phyloP scores from a whole-genome alignment of 1,140 invertebrate species.

The Maniola jurtina region DNA sequence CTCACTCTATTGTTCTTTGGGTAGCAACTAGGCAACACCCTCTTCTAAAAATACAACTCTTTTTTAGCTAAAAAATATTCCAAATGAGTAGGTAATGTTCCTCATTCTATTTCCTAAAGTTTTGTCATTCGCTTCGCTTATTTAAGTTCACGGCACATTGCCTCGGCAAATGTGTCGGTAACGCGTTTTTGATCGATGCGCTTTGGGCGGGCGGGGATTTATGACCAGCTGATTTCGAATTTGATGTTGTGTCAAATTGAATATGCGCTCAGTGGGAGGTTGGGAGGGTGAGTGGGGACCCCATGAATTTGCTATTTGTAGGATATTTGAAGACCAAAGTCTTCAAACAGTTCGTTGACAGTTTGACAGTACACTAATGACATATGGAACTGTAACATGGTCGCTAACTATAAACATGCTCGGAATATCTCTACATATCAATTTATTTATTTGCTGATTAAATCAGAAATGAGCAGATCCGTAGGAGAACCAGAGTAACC shows the following conservation, averaged over 20 bases:
- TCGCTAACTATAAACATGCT: too few relatives aligned
- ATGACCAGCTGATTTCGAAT: slow-evolving; percentile 1
- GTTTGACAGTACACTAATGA: too few relatives aligned
- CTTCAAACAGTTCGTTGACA: neutral
- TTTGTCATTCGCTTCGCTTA: neutral
- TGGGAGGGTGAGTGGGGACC: neutral
- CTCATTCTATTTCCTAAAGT: too few relatives aligned
- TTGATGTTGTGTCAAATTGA: slow-evolving; percentile 12
- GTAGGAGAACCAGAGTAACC: too few relatives aligned
- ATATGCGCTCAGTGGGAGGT: slow-evolving; percentile 1
- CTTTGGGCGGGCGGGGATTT: neutral
- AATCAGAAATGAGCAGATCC: too few relatives aligned
- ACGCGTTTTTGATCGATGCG: slow-evolving; percentile 10
- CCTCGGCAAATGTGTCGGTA: slow-evolving; percentile 1
- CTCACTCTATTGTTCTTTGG: too few relatives aligned
- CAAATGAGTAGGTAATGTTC: too few relatives aligned
- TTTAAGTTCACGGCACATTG: neutral
- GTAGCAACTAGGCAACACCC: neutral
- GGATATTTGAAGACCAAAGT: neutral
- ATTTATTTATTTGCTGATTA: too few relatives aligned
- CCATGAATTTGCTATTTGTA: neutral
- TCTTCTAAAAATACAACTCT: neutral
- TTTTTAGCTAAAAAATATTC: neutral
- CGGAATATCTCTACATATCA: too few relatives aligned
- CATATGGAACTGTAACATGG: too few relatives aligned